Evolutionary conservation across 2,797 vertebrate genomes (phyloP), one percentile per base, ranked within the genome.

Genomic region (Mus minutoides): DNA sequence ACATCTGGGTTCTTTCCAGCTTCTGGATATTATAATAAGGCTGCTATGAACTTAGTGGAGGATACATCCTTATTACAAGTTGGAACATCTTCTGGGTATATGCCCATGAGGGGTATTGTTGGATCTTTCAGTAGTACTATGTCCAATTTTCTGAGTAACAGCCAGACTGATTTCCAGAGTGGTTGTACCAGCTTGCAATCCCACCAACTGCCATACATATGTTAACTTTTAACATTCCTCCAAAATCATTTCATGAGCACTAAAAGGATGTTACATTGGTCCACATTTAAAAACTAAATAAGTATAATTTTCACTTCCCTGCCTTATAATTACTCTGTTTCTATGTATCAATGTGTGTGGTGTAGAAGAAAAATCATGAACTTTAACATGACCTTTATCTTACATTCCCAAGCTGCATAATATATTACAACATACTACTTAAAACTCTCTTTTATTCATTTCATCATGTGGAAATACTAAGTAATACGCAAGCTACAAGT

Each of bases 381-480:
- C 54, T 94, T 88, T 46, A 62, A 52, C 62, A 69, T 1, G 54
- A 34, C 1, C 37, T 77, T 40, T 0, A 9, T 71, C 91, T 85
- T 82, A 43, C 92, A 83, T 75, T 40, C 43, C 4, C 83, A 16
- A 26, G 76, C 34, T 83, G 49, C 31, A 54, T 75, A 43, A 89
- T 94, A 62, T 79, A 56, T 88, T 75, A 37, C 12, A 92, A 8
- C 3, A 24, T 24, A 29, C 3, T 88, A 31, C 94, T 96, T 76
- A 76, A 73, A 84, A 80, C 73, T 91, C 37, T 86, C 58, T n/a
- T 54, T 78, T 2, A 19, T 86, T 94, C 10, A 14, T 71, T 83
- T 84, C 52, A 84, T 82, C 16, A 83, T 95, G 69, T 64, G 69
- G 67, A 64, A 84, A 92, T 89, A 22, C 31, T 69, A 92, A 90